Percentiles rank a stretch among this genome's conserved stretches.
Evolutionary conservation across 2,113 vertebrate species (phyloP).

Genomic region (Butorides virescens): DNA sequence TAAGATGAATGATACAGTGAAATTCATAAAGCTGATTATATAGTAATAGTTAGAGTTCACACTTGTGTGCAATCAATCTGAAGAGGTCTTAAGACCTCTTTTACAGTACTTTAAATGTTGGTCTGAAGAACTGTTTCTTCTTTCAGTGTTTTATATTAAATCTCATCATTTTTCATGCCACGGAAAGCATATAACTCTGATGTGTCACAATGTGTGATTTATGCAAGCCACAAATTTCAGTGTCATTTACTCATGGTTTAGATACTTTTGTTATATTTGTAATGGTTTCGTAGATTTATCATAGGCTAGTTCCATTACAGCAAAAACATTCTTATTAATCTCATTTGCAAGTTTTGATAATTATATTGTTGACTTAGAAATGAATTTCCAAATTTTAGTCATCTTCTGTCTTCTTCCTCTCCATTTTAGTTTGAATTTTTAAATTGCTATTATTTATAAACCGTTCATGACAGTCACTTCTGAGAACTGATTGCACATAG

Average conservation of each 20-base stretch:
- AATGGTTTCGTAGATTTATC: slow-evolving; percentile 46
- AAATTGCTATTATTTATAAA: neutral
- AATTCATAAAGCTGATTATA: slow-evolving; percentile 8
- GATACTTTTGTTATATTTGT: slow-evolving; percentile 29
- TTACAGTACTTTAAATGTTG: neutral
- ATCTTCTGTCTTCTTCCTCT: neutral
- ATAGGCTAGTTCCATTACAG: slow-evolving; percentile 12
- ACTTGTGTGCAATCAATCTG: neutral
- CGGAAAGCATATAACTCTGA: neutral
- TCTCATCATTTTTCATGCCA: slow-evolving; percentile 1
- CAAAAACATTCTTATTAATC: slow-evolving; percentile 49
- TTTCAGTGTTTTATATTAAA: slow-evolving; percentile 14
- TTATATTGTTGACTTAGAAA: slow-evolving; percentile 25
- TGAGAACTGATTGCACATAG: neutral
- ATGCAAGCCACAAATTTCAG: slow-evolving; percentile 52
- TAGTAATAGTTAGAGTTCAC: neutral
- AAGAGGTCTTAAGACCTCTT: slow-evolving; percentile 16
- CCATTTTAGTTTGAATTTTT: neutral
- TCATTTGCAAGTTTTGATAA: slow-evolving; percentile 38
- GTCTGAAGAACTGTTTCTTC: neutral
- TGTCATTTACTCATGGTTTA: slow-evolving; percentile 36
- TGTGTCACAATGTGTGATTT: slow-evolving; percentile 49
- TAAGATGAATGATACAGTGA: slow-evolving; percentile 24
- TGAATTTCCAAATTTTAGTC: neutral
- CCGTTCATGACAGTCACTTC: neutral